Evolutionary conservation across 2,113 vertebrate species (phyloP), one percentile per base, ranked within the genome.

Genomic region (Paradisaea rubra): DNA sequence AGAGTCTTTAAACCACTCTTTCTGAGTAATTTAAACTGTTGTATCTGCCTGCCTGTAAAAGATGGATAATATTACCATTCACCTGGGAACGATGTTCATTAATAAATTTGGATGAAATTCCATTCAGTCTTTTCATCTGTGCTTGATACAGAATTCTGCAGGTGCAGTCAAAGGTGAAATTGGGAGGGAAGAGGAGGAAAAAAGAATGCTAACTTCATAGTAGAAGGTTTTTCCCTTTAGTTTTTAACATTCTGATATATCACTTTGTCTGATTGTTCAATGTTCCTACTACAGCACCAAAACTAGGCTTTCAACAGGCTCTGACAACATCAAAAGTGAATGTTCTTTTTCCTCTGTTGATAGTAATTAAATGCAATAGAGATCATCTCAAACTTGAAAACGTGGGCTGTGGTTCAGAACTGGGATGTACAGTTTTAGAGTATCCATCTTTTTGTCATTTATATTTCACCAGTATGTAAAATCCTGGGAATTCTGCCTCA

Each of bases 11-110:
- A 96, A 92, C 44, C 42, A 73, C 86, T 94, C 37, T 94, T 88
- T 95, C 78, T 91, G 69, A 97, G 79, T 73, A 86, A 72, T 94
- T 95, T 96, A 88, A 96, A 63, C 44, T 84, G 68, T 94, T 95
- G 86, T 83, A 92, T 90, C 88, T 95, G 66, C 85, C 71, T 95
- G 69, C 53, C 79, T 95, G 24, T 92, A 78, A 92, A 95, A 96
- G 88, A 96, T 94, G 90, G 79, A 89, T 93, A 56, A 63, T 89
- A 50, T 64, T 96, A 45, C 57, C 66, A 50, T 94, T 96, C 93
- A 95, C 74, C 83, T 86, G 93, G 95, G 73, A 82, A 89, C 37
- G n/a, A 92, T 76, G 65, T 93, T 96, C 42, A 86, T 95, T 94
- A 93, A 96, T 94, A 96, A 82, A 93, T 97, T 93, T 88, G 56